Base-by-base conservation (phyloP, 92 coral and sea anemone genomes). In the Parazoanthus darwini region DNA sequence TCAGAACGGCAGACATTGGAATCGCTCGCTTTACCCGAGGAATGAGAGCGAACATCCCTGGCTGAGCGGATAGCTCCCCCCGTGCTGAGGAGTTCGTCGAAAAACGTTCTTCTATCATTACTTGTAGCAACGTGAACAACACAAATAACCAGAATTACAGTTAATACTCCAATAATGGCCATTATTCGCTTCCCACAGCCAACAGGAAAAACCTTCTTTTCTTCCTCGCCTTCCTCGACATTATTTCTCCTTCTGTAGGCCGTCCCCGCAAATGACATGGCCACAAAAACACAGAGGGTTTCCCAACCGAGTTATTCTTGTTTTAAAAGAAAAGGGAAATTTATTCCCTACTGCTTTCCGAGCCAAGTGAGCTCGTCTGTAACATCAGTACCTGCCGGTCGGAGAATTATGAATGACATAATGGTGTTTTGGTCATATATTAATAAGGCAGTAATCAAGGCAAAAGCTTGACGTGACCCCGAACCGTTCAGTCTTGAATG, bases 51-150 rank as follows among this genome's bases (percentile, higher is more conserved):
- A 18, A 89, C 90, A 77, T 82, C 92, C 70, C 96, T 90, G 38
- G 94, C 92, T 16, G 98, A 95, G 90, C 99, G 94, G 51, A 97
- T 97, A 3, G 98, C 98, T 23, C 99, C 99, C 46, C 99, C 99
- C 38, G 99, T 97, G 48, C 98, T 95, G 26, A 97, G 80, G 23
- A 97, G 98, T 85, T 97, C 99, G 93, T 97, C 98, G 88, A 94
- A 95, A 91, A 95, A 94, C 68, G 96, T 97, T 85, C 94, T 96
- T 48, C 90, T 90, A 88, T 97, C 95, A 85, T 94, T 97, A 78
- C 97, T 94, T 76, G 97, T 97, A 70, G 98, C 96, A 86, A 97
- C 99, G 74, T 96, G 98, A 77, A 97, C 95, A 8, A 97, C 98
- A 25, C 97, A 97, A 68, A 95, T 94, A 65, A 97, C 94, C 90